Conservation (phyloP, 1,140 invertebrate species). For the Drosophila leontia region DNA sequence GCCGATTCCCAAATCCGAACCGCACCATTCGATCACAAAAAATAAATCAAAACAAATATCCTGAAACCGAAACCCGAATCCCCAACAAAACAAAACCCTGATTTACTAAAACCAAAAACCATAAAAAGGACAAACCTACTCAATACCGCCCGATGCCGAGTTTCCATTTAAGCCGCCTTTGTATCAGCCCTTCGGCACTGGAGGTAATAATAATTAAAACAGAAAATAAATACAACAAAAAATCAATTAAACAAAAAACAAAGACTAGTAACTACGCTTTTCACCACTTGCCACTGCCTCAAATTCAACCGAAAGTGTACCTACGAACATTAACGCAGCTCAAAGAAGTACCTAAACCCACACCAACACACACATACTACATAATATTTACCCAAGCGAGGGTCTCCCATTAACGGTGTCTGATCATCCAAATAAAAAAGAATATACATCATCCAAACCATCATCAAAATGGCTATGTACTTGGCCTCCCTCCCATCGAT, state of each 20-base stretch:
- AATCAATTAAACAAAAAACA: slow-evolving; percentile 51
- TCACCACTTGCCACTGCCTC: slow-evolving; percentile 41
- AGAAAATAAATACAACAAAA: slow-evolving; percentile 27
- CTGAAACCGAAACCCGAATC: slow-evolving; percentile 26
- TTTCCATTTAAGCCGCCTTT: slow-evolving; percentile 86
- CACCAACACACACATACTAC: slow-evolving; percentile 20
- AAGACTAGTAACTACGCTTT: slow-evolving; percentile 57
- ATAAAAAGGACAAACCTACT: slow-evolving; percentile 88
- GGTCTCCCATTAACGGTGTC: slow-evolving; percentile 60
- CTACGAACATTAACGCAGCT: slow-evolving; percentile 63
- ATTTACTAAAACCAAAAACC: slow-evolving; percentile 40
- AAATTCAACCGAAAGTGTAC: slow-evolving; percentile 46
- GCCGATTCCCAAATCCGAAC: slow-evolving; percentile 61
- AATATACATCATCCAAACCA: slow-evolving; percentile 23
- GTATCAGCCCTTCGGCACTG: slow-evolving; percentile 86
- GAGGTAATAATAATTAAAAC: slow-evolving; percentile 82
- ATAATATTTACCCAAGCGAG: slow-evolving; percentile 14
- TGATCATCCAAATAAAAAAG: slow-evolving; percentile 44
- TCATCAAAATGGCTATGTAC: slow-evolving; percentile 7
- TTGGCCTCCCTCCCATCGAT: slow-evolving; percentile 7
- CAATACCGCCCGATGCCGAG: slow-evolving; percentile 86
- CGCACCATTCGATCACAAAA: slow-evolving; percentile 36
- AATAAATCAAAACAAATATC: slow-evolving; percentile 12
- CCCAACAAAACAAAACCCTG: slow-evolving; percentile 32
- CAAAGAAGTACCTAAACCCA: slow-evolving; percentile 48